Conservation (phyloP, 1,140 invertebrate species). For the Phymorhynchus buccinoides region DNA sequence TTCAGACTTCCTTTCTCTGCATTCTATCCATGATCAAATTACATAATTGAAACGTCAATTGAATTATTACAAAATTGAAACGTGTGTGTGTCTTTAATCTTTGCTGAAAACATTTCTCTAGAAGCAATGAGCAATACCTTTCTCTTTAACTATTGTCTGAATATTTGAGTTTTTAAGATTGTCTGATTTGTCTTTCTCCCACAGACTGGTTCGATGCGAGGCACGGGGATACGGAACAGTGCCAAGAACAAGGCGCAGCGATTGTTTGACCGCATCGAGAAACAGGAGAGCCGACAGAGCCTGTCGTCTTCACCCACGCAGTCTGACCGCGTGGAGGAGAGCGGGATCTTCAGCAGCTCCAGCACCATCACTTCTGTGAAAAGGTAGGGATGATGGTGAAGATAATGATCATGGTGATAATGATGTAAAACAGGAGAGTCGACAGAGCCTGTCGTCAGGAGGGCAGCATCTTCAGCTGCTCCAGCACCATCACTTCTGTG, state of each 20-base stretch:
- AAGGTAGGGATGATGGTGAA: too few relatives aligned
- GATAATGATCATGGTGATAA: too few relatives aligned
- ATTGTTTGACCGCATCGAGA: constrained; percentile 60
- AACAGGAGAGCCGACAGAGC: constrained; percentile 55
- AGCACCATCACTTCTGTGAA: constrained; percentile 38
- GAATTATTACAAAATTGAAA: too few relatives aligned
- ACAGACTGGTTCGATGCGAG: constrained; percentile 51
- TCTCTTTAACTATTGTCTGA: too few relatives aligned
- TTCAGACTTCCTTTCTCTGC: too few relatives aligned
- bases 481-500: constrained; percentile 38
- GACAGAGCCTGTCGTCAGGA: constrained; percentile 58
- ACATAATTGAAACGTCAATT: too few relatives aligned
- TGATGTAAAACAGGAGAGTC: constrained; percentile 58
- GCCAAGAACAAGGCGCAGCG: constrained; percentile 70
- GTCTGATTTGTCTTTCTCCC: too few relatives aligned
- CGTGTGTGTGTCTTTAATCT: too few relatives aligned
- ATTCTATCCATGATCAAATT: too few relatives aligned
- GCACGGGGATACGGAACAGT: constrained; percentile 64
- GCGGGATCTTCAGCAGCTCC: constrained; percentile 61
- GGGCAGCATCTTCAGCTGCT: constrained; percentile 62
- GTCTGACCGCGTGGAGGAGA: constrained; percentile 61
- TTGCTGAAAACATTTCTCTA: too few relatives aligned
- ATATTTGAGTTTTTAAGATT: too few relatives aligned
- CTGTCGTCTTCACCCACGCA: constrained; percentile 59
- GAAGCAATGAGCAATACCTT: too few relatives aligned